A percentile compares a stretch with the other conserved stretches of the same genome.
Evolutionary conservation across 2,797 vertebrate genomes (phyloP).

Genomic region (Caiman crocodilus): DNA sequence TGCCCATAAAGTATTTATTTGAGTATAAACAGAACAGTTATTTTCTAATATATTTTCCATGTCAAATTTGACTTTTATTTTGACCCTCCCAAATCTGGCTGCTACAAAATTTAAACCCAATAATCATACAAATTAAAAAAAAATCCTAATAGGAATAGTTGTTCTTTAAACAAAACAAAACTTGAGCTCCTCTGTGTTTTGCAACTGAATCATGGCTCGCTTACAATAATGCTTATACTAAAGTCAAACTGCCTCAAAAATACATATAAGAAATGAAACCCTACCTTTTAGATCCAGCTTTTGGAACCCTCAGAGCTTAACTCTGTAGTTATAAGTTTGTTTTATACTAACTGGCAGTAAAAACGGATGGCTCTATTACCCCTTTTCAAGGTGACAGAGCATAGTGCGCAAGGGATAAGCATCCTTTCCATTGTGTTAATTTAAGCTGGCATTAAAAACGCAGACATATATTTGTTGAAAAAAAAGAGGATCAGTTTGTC

Average conservation of each 20-base stretch:
- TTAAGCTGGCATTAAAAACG: constrained; percentile 1
- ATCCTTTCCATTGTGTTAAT: neutral
- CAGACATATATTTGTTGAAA: neutral
- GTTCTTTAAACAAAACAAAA: neutral
- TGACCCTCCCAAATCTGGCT: neutral
- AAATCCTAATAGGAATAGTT: neutral
- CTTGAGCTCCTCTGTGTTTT: neutral
- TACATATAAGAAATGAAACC: neutral
- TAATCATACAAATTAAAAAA: neutral
- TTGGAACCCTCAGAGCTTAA: neutral
- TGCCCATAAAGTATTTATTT: neutral
- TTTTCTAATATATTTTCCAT: neutral
- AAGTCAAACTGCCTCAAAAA: neutral
- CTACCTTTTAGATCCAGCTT: neutral
- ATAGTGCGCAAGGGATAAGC: neutral
- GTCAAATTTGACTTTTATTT: neutral
- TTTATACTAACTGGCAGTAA: neutral
- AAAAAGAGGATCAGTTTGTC: rapidly evolving
- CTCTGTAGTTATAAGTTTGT: neutral
- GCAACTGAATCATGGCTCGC: neutral
- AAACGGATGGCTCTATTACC: neutral
- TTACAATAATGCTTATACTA: neutral
- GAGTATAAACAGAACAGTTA: neutral
- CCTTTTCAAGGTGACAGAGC: neutral
- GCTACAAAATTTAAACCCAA: neutral